phyloP scores from a whole-genome alignment of 2,888 invertebrate species.

The Callyntrura sp. region DNA sequence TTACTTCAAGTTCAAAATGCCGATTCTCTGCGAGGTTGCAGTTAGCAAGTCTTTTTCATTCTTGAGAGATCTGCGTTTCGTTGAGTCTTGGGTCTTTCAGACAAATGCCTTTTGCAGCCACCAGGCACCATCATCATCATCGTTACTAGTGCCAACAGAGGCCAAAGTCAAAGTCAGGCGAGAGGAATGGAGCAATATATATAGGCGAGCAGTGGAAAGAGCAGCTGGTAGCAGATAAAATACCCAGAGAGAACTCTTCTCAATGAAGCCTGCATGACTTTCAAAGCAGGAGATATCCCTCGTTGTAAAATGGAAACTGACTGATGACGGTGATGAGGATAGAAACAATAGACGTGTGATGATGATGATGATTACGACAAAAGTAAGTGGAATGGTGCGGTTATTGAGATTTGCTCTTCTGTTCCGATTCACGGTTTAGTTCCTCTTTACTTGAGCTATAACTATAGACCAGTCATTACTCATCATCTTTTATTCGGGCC shows the following conservation, averaged over 20 bases:
- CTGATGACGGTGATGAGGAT: neutral
- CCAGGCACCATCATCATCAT: slow-evolving; percentile 15
- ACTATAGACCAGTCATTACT: neutral
- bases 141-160: slow-evolving; percentile 1
- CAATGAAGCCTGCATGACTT: neutral
- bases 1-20: neutral
- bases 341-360: slow-evolving; percentile 60
- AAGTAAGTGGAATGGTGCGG: slow-evolving; percentile 59
- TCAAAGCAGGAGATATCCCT: too few species aligned
- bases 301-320: slow-evolving; percentile 34
- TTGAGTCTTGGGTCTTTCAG: slow-evolving; percentile 2
- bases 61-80: too few species aligned
- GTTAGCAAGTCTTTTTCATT: too few species aligned
- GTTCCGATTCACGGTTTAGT: neutral
- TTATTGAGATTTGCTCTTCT: slow-evolving; percentile 13
- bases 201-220: too few species aligned
- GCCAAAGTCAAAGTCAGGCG: slow-evolving; percentile 70
- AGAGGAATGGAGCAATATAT: too few species aligned
- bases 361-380: slow-evolving; percentile 48
- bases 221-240: slow-evolving; percentile 11
- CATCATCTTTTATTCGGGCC: slow-evolving; percentile 7
- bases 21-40: slow-evolving; percentile 18
- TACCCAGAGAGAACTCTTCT: slow-evolving; percentile 14
- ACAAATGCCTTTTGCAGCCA: slow-evolving; percentile 43
- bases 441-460: neutral